Evolutionary conservation across 2,797 vertebrate species (phyloP), one percentile per base, ranked within the genome.

Genomic region (Periophthalmus magnuspinnatus): DNA sequence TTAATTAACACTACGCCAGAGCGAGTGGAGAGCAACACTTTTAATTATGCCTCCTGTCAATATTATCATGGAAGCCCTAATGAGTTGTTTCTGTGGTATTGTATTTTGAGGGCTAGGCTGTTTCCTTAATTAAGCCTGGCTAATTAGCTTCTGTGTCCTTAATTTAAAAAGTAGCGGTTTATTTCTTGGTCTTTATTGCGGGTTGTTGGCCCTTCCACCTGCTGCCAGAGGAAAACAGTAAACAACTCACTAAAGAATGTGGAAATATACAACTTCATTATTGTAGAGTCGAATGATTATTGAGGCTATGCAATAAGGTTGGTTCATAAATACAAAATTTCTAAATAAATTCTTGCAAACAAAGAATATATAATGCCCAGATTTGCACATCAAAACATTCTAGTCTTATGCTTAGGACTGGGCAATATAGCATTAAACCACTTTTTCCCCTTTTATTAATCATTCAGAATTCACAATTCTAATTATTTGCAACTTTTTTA

Each of bases 21-120:
- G 72, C 69, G 63, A 79, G 78, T 79, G 69, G 75, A 72, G 70
- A 79, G 71, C 77, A 77, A 75, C 74, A 75, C 78, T 80, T 88
- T 85, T 88, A 90, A 92, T 92, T 81, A 87, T 72, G 66, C 75
- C 70, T 78, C 67, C 68, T 85, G 80, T 89, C 85, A 87, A 81
- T 82, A 80, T 80, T 74, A 74, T 80, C 80, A 85, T 88, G 74
- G 81, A 75, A 84, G 78, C 73, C 79, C 76, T 86, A 91, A 91
- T 90, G 86, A 85, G 66, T 84, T 89, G 83, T 81, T 89, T 89
- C 80, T 32, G 56, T 76, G 79, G 78, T 86, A 72, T 80, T 83
- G 69, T 69, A 65, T 72, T 79, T 68, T 74, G 72, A 86, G 65
- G 77, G 72, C 81, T 75, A 41, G 75, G 61, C 85, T 89, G 78